phyloP scores from a whole-genome alignment of 2,888 invertebrate species.

The Embidobia sp. region DNA sequence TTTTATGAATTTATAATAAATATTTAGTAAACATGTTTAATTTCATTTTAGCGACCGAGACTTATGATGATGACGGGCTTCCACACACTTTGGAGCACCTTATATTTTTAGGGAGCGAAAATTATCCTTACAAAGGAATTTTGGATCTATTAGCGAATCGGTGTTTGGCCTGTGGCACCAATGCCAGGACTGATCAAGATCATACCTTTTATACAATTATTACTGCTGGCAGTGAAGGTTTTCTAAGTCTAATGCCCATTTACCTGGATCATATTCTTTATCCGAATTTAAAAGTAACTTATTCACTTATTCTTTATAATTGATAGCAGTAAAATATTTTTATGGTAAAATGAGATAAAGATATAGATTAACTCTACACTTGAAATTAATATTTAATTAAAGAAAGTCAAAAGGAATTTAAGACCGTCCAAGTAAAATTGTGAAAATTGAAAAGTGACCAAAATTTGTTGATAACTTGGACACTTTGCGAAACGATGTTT shows the following conservation, averaged over 20 bases:
- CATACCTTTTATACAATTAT: conserved; percentile 95
- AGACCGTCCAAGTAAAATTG: no score
- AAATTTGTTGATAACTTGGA: no score
- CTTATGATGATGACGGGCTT: conserved; percentile 94
- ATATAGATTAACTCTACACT: no score
- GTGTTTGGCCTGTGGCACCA: conserved; percentile 94
- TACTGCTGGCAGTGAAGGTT: conserved; percentile 93
- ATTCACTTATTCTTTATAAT: no score
- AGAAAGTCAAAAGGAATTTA: no score
- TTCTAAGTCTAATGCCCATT: conserved; percentile 93
- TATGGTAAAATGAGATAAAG: no score
- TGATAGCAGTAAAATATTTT: no score
- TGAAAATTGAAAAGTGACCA: no score
- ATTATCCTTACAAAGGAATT: conserved; percentile 94
- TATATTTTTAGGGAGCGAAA: conserved; percentile 93
- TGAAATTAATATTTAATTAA: no score
- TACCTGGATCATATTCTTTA: conserved; percentile 95
- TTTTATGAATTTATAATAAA: neutral
- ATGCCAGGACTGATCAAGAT: conserved; percentile 94
- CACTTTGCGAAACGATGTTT: no score
- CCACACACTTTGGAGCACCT: conserved; percentile 97
- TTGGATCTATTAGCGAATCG: conserved; percentile 94
- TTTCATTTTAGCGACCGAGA: conserved; percentile 89
- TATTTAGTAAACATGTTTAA: neutral
- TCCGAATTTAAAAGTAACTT: conserved; percentile 88